These are phyloP conservation scores for Phaedon cochleariae DNA, from an alignment of 2,888 invertebrate genomes.

Conservation along the genomic window DNA sequence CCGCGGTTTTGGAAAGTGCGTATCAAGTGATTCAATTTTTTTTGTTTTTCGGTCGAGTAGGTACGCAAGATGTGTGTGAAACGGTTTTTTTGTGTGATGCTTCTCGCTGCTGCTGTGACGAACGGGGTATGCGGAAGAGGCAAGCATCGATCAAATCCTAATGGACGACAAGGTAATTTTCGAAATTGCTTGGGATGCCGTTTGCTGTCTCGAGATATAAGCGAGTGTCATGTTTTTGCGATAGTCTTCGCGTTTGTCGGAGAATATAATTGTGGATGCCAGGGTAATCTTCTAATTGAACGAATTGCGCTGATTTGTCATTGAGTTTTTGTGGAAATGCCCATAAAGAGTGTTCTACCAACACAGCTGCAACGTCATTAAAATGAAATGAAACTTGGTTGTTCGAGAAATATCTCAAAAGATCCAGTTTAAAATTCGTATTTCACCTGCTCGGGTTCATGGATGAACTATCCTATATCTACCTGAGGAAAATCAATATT, in stretches of 20 bases:
- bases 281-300: neutral
- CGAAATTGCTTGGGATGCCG: neutral
- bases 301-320: neutral
- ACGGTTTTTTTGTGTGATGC: conserved; percentile 27
- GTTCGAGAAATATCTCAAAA: too few species aligned
- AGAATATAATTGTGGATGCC: neutral
- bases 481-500: too few species aligned
- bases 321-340: neutral
- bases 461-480: too few species aligned
- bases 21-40: conserved; percentile 3
- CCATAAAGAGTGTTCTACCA: neutral
- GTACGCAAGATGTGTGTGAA: conserved; percentile 37
- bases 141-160: conserved; percentile 41
- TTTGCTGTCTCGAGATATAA: neutral
- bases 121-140: conserved; percentile 41
- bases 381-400: neutral
- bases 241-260: neutral
- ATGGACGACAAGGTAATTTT: conserved; percentile 50
- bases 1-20: conserved; percentile 3
- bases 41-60: conserved; percentile 24
- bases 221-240: neutral
- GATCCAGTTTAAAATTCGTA: too few species aligned
- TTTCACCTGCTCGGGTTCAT: too few species aligned
- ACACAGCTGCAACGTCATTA: neutral
- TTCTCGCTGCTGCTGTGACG: conserved; percentile 32